Evolutionary conservation across 1,140 invertebrate genomes (phyloP), one percentile per base, ranked within the genome.

Genomic region (Aphelenchoides besseyi): DNA sequence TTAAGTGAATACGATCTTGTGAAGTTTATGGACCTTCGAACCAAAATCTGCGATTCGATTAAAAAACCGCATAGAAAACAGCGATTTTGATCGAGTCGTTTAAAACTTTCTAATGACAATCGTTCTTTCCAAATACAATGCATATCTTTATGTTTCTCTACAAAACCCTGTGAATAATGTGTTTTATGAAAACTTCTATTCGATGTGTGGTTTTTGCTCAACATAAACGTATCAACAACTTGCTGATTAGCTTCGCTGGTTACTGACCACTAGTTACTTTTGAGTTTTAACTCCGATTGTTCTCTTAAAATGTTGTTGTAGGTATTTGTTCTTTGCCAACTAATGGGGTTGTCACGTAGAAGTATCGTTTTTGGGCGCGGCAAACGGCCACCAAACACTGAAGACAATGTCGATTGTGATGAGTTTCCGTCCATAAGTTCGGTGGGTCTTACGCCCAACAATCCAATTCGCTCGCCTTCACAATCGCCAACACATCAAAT

Each of bases 1-100:
- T 36, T 76, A 26, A 59, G 32, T 32, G 75, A 76, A 62, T 75
- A 80, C 30, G 67, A 76, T 54, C n/a, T 79, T 5, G 55, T 36
- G 28, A 68, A 41, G 62, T 79, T 64, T 36, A 66, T 41, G n/a
- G 26, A 48, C 32, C 32, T 77, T 32, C 30, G 63, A 28, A 35
- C 16, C 12, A 33, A 66, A 53, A 53, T 66, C 36, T 16, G 12
- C 9, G 18, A 3, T 29, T 16, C 1, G 12, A 64, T 32, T 37
- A 66, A 35, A 53, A 29, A 35, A 35, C 63, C 55, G 5, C 23
- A 59, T 23, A 59, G 18, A 59, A 5, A 18, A 8, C 55, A 59
- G 18, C 5, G 18, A 33, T 59, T 59, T 18, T 59, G 18, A 59
- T 48, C 41, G 12, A 12, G n/a, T n/a, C n/a, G n/a, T n/a, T n/a